Evolutionary conservation across 2,113 vertebrate species (phyloP).

Genomic region (Actinemys pallida): DNA sequence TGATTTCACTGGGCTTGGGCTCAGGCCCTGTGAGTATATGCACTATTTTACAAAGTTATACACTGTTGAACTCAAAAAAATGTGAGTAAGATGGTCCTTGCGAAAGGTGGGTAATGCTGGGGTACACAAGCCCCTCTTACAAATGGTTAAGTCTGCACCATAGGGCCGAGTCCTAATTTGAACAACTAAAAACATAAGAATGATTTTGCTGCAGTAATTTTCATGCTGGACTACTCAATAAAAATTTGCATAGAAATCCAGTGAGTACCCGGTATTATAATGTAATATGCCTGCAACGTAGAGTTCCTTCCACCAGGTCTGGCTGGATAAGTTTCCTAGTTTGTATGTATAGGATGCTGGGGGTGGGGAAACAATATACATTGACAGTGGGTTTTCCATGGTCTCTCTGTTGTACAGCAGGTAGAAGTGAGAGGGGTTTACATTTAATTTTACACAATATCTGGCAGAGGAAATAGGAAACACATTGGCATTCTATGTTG

Average conservation of each 20-base stretch:
- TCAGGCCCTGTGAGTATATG: neutral
- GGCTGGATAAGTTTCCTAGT: neutral
- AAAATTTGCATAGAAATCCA: neutral
- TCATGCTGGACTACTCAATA: neutral
- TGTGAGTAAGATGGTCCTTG: neutral
- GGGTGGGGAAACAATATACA: accelerated
- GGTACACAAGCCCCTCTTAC: accelerated
- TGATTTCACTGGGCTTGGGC: accelerated
- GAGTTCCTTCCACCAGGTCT: neutral
- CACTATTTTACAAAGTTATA: no score
- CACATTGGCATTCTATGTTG: neutral
- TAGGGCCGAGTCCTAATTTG: neutral
- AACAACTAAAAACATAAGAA: accelerated
- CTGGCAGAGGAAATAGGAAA: neutral
- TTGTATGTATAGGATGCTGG: neutral
- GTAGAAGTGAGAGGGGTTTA: neutral
- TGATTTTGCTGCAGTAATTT: neutral
- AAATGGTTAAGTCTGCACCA: neutral
- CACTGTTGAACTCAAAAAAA: neutral
- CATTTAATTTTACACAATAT: neutral
- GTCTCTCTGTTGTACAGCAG: neutral
- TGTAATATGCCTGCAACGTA: accelerated
- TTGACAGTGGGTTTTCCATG: neutral
- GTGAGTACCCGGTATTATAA: neutral
- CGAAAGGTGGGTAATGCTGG: neutral